Evolutionary conservation across 1,140 invertebrate species (phyloP).

Genomic region (Pseudomyrmex cubaensis): DNA sequence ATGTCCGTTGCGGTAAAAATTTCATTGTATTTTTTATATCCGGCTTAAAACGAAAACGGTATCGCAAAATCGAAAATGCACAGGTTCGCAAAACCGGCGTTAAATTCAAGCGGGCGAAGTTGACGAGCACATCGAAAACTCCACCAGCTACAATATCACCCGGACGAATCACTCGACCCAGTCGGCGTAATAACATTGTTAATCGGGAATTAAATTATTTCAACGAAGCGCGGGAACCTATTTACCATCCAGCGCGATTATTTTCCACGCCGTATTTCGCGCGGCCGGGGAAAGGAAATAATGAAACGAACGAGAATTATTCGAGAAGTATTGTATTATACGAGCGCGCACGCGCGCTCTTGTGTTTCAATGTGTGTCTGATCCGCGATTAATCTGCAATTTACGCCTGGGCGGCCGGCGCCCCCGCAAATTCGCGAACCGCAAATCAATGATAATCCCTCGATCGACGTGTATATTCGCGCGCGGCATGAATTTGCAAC

Average conservation of each 20-base stretch:
- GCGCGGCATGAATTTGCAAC: constrained; percentile 42
- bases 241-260: constrained; percentile 33
- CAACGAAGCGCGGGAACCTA: background rate
- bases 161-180: background rate
- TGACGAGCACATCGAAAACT: constrained; percentile 7
- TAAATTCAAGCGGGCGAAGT: background rate
- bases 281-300: constrained; percentile 11
- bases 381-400: constrained; percentile 64
- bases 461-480: constrained; percentile 47
- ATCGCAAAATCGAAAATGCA: constrained; percentile 27
- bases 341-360: constrained; percentile 4
- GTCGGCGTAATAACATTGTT: constrained; percentile 40
- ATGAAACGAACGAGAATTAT: constrained; percentile 49
- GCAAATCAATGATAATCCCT: constrained; percentile 65
- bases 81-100: constrained; percentile 5
- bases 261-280: constrained; percentile 20
- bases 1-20: background rate
- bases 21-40: constrained; percentile 37
- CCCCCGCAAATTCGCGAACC: constrained; percentile 40
- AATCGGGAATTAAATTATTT: constrained; percentile 60
- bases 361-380: constrained; percentile 38
- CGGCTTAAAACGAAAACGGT: constrained; percentile 42
- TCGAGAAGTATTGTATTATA: constrained; percentile 40
- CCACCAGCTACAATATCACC: background rate
- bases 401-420: constrained; percentile 51